Evolutionary conservation across 2,888 invertebrate species (phyloP), one percentile per base, ranked within the genome.

Genomic region (Acanthacorydalis orientalis): DNA sequence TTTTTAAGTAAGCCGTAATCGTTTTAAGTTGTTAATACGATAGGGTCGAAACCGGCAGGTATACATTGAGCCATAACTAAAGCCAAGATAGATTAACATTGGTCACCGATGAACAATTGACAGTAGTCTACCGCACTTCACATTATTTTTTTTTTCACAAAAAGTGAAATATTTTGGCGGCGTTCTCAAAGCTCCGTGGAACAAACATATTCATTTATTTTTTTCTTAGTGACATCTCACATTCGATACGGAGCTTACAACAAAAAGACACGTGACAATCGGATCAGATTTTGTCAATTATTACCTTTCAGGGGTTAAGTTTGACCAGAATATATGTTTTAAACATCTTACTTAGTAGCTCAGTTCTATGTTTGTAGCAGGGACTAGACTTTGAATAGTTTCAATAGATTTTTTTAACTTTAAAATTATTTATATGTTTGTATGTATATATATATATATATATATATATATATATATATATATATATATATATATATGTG

Each of bases 151-250:
- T 32, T 31, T 31, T 43, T 31, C 14, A 31, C 14, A 43, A 43
- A 43, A 43, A 43, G 45, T 35, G 45, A 16, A 45, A 45, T 45
- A 53, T 50, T 52, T 50, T 52, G 53, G 53, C 55, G 55, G 56
- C 54, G 48, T 48, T 49, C 50, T 49, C 54, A 55, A 55, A 55
- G 52, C 49, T 33, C 46, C 43, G 44, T 44, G 43, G 52, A 57
- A 56, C 60, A 62, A 64, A 65, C 61, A 63, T 60, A 61, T 62
- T 60, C 64, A 66, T 66, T 66, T 65, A 65, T 65, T 64, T 64
- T 50, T 60, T 57, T 57, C 51, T 59, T 62, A 63, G 64, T 65
- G 66, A 66, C 66, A 60, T 62, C 60, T 62, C 57, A 58, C 61
- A 65, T 66, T 65, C 60, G 65, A 57, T 60, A 65, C 60, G 63